Evolutionary conservation across 2,888 invertebrate genomes (phyloP), one percentile per base, ranked within the genome.

Genomic region (Cheiracanthium punctorium): DNA sequence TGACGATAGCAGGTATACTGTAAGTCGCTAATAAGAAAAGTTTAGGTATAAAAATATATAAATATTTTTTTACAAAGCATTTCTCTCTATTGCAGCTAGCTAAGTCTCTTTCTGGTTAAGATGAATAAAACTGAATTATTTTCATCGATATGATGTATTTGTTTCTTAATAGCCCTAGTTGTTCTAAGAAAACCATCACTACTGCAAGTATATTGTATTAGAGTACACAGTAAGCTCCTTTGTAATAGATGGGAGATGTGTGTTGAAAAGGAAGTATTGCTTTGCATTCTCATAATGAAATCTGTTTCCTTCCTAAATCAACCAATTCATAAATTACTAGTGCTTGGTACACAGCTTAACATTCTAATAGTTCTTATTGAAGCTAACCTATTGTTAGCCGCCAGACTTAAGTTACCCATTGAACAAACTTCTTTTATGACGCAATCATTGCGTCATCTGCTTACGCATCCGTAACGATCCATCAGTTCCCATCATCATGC

Each of bases 401-500:
- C 24, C 17, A 17, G 20, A 20, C 58, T 24, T 20, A 48, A 48
- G 48, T 17, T 48, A 58, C 24, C 58, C 12, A 58, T 58, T 58
- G 14, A 58, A 58, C 20, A 24, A 24, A 5, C 24, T 58, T 58
- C 24, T 58, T 58, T 58, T 17, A 24, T 58, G 58, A 58, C 58
- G 58, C 24, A 24, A 24, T 24, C 58, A 24, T 58, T 58, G 4
- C 58, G 24, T 24, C 24, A 58, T 58, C 24, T 58, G 24, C 12
- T 58, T 58, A 58, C 24, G 24, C 58, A 24, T 58, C 58, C 58
- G 24, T 58, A 24, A 58, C 58, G 58, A 58, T 24, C 58, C n/a
- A 58, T 58, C 58, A 24, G 24, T 58, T 58, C 58, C 58, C 58
- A 58, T 58, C 58, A 58, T 58, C 58, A 58, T 2, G 58, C 20